Conservation (phyloP, 2,113 vertebrate genomes). For the Carlito syrichta region DNA sequence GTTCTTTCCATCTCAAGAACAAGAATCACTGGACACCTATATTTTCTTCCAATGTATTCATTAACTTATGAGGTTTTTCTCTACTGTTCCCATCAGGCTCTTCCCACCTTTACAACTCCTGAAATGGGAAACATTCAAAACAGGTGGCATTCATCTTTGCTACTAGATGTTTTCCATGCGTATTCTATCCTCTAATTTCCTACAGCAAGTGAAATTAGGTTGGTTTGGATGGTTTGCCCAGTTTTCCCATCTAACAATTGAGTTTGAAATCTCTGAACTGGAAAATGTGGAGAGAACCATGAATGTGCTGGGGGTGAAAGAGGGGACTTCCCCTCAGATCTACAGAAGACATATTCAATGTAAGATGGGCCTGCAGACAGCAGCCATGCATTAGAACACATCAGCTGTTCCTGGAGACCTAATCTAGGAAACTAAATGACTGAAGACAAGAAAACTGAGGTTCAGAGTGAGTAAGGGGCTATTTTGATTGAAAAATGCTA, state of each 20-base stretch:
- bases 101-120: not conserved
- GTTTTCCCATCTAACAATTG: not conserved
- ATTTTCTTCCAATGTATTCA: not conserved
- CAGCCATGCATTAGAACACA: not conserved
- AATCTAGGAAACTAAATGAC: not conserved
- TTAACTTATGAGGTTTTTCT: not conserved
- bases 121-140: not conserved
- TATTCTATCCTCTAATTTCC: not conserved
- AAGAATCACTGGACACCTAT: not conserved
- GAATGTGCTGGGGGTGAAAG: fast-evolving
- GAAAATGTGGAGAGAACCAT: not conserved
- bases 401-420: not conserved
- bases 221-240: not conserved
- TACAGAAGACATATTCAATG: not conserved
- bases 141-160: not conserved
- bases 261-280: not conserved
- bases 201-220: not conserved
- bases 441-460: not conserved
- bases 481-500: not conserved
- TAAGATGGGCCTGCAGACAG: not conserved
- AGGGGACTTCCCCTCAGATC: not conserved
- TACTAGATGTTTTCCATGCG: not conserved
- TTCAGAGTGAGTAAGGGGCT: not conserved
- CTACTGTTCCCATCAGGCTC: not conserved
- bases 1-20: not conserved